phyloP scores from a whole-genome alignment of 2,888 invertebrate genomes.

The Leucophora obtusa region DNA sequence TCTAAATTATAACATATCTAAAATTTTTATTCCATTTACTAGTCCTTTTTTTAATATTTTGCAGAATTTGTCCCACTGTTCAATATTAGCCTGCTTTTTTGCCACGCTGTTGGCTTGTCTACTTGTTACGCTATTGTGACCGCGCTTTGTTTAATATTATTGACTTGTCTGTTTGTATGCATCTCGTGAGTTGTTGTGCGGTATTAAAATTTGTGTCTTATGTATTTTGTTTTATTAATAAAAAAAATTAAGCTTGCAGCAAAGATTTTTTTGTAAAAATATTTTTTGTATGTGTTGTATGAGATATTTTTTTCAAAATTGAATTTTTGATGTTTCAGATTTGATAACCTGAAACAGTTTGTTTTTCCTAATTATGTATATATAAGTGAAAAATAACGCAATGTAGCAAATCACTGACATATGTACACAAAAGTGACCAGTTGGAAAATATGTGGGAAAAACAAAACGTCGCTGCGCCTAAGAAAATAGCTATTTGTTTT shows the following conservation, averaged over 20 bases:
- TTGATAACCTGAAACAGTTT: constrained; percentile 31
- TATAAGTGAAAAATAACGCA: constrained; percentile 22
- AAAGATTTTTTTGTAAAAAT: constrained; percentile 24
- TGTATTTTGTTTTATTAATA: constrained; percentile 8
- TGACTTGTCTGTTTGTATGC: constrained; percentile 12
- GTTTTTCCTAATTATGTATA: constrained; percentile 42
- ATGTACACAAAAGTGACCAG: neutral
- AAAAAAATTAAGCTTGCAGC: constrained; percentile 24
- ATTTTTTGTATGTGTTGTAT: neutral
- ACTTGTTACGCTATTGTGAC: constrained; percentile 58
- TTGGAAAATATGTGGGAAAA: too few species aligned
- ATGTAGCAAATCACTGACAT: neutral
- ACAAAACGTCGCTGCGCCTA: too few species aligned
- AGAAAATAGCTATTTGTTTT: too few species aligned
- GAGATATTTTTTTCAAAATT: constrained; percentile 22
- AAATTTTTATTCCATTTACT: too few species aligned
- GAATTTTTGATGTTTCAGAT: constrained; percentile 35
- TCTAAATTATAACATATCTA: too few species aligned
- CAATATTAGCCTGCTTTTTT: constrained; percentile 24
- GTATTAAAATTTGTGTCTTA: constrained; percentile 5
- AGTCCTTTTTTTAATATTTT: too few species aligned
- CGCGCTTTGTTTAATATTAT: constrained; percentile 26
- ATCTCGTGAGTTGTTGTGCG: constrained; percentile 25
- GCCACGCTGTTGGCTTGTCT: constrained; percentile 21
- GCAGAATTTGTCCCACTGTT: constrained; percentile 27